These are phyloP conservation scores for Spizaetus ornatus DNA, from an alignment of 2,113 vertebrate species.

Conservation along the genomic window DNA sequence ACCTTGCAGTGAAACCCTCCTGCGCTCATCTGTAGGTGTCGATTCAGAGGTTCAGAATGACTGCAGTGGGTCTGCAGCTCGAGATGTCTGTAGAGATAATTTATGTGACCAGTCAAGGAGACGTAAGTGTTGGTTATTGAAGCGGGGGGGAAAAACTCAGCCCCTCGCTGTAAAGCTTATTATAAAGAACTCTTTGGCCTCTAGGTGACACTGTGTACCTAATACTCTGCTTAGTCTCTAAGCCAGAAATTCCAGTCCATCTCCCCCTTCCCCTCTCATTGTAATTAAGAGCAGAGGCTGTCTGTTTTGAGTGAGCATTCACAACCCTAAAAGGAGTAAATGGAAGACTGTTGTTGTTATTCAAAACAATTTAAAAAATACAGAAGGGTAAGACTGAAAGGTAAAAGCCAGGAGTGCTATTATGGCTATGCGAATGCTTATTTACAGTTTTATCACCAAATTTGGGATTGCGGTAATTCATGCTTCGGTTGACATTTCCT, in stretches of 20 bases:
- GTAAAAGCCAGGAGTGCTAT: not conserved
- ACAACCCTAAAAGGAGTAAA: not conserved
- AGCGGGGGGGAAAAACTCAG: not conserved
- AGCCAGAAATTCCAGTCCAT: not conserved
- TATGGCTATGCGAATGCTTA: not conserved
- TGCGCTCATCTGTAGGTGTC: not conserved
- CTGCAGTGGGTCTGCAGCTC: not conserved
- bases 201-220: conserved; percentile 43
- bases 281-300: not conserved
- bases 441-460: not conserved
- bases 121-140: not conserved
- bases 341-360: not conserved
- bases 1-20: not conserved
- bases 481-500: not conserved
- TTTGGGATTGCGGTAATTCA: not conserved
- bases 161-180: not conserved
- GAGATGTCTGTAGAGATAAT: not conserved
- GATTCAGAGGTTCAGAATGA: not conserved
- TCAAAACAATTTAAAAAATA: not conserved
- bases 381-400: not conserved
- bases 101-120: not conserved
- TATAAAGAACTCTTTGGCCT: not conserved
- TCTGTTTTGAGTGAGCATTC: not conserved
- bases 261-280: not conserved
- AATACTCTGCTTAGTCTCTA: not conserved